Base-by-base conservation (phyloP, 2,797 vertebrate species). In the Loriculus beryllinus region DNA sequence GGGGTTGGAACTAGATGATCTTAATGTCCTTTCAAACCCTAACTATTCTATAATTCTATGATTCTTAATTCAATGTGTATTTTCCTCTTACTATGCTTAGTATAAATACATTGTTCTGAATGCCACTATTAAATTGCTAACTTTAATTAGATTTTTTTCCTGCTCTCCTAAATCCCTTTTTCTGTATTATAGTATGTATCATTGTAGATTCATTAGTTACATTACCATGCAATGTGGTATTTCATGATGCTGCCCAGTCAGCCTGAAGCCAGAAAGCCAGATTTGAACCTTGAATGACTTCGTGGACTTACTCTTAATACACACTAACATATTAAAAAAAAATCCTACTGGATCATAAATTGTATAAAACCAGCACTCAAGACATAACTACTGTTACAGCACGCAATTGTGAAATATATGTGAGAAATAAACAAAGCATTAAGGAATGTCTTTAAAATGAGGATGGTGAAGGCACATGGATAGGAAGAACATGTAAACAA, bases 281-380 rank as follows among this genome's bases (percentile, higher is more conserved):
- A 86, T 88, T 86, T 92, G 95, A 95, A 95, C 87, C 95, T 88
- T 84, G 87, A 79, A 62, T 94, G 79, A 91, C 85, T 96, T 91
- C n/a, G 42, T 33, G 33, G 33, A 60, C 35, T 91, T 92, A 83
- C 71, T 93, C 65, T 92, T 89, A 67, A 86, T 84, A 12, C 57
- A 67, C 29, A 40, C 15, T 63, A 49, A 82, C 39, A 57, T 48
- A 74, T 42, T 72, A 75, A 86, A 92, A 85, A 40, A 47, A 83
- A 86, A 67, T 35, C 33, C 54, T 47, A 48, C 35, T 51, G 31
- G 20, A 22, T 80, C 14, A 25, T 48, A 67, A 65, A 62, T 49
- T 51, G 57, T 56, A 65, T 56, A 82, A 94, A 82, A 79, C 23
- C 43, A 81, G 56, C 78, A 45, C 23, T 83, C 26, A 22, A 47